Base-by-base conservation (phyloP, 2,888 invertebrate genomes). In the Latheticus oryzae region DNA sequence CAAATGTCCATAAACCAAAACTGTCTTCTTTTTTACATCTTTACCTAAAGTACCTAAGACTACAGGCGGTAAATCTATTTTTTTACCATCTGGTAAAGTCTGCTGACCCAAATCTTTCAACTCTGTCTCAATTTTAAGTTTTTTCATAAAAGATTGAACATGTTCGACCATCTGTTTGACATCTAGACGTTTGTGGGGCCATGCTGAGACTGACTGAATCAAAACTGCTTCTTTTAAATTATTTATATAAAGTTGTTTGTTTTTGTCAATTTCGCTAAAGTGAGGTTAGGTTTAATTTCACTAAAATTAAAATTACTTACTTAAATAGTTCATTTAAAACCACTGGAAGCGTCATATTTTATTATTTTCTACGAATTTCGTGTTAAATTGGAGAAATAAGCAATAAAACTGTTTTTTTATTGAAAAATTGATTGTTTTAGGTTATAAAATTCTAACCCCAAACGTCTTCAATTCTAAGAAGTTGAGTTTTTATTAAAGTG, bases 1-100 rank as follows among this genome's bases (percentile, higher is more conserved):
- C 73, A 99, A 84, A 80, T 99, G 99, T 0, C 98, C 98, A 78
- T 99, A 99, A 53, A 99, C 83, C 54, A 93, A 87, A 30, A 99
- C 87, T 3, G 97, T 99, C 74, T 94, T 95, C 81, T 97, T 98
- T 26, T 84, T 84, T 0, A 87, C 81, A 74, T 97, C 93, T 65
- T 84, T 85, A 64, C 95, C 95, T 38, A 96, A 81, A 19, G 80
- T 80, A 28, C 90, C 96, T 19, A 95, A 81, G 32, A 97, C 77
- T 2, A 93, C 91, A 13, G 95, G 95, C 1, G 97, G 97, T 40
- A 97, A 79, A 37, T 88, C 87, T 33, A 97, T 80, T 72, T 84
- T 78, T 51, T 81, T 80, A 0, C 91, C 93, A 78, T 89, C 87
- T 0, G 85, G 83, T 47, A 95, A 78, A 1, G 79, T 84, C 78